Evolutionary conservation across 2,797 vertebrate genomes (phyloP).

Genomic region (Coregonus ussuriensis): DNA sequence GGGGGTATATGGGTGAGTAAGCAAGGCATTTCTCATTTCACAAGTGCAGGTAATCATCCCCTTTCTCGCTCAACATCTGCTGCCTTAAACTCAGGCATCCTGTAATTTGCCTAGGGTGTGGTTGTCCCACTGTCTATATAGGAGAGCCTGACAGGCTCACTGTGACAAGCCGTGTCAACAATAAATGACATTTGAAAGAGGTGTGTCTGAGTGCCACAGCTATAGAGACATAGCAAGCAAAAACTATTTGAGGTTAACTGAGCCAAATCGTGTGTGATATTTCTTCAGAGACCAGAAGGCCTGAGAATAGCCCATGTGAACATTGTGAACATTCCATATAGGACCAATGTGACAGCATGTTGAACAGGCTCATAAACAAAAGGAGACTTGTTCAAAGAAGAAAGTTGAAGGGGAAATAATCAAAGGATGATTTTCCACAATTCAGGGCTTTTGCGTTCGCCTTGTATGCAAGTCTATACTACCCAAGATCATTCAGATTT

Average conservation of each 20-base stretch:
- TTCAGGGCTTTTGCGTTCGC: neutral
- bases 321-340: constrained; percentile 10
- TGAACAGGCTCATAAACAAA: constrained; percentile 14
- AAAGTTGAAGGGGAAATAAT: neutral
- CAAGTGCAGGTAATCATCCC: neutral
- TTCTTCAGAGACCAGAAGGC: neutral
- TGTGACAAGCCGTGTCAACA: constrained; percentile 36
- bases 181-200: neutral
- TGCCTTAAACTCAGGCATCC: constrained; percentile 20
- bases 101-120: constrained; percentile 44
- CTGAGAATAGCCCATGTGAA: constrained; percentile 4
- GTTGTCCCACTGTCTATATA: neutral
- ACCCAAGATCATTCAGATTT: neutral
- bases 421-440: neutral
- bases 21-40: neutral
- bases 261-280: neutral
- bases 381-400: neutral
- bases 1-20: too few relatives aligned
- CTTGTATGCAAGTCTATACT: neutral
- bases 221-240: neutral
- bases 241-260: neutral
- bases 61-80: constrained; percentile 20
- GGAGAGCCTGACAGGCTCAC: neutral
- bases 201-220: constrained; percentile 21
- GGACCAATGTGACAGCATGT: constrained; percentile 14